Evolutionary conservation across 1,140 invertebrate species (phyloP), one percentile per base, ranked within the genome.

Genomic region (Venustaconcha ellipsiformis): DNA sequence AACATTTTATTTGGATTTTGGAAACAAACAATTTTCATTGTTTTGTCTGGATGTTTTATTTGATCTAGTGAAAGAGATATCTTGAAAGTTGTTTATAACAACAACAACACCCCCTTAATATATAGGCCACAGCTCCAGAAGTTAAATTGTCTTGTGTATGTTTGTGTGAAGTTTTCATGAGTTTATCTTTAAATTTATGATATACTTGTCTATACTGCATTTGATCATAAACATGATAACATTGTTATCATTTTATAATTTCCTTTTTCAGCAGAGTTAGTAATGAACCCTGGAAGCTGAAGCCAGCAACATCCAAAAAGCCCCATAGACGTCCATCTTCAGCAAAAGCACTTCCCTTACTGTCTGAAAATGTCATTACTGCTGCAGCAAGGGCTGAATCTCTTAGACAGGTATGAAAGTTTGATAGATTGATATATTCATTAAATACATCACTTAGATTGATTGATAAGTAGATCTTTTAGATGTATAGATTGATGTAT

Each of bases 271-370:
- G 87, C 66, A 86, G 86, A 83, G 78, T 88, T 0, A 85, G 84
- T 64, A 86, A 85, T 82, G 87, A 88, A 59, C 85, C 85, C n/a
- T 87, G 85, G 86, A 87, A 84, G 57, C 62, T 83, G 59, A 85
- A 83, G 59, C 57, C 70, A 14, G 71, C 68, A 14, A 67, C 73
- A 15, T 74, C 72, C 18, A 83, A 82, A 60, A 81, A 80, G 69
- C 76, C 78, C 5, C 67, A 76, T 0, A 80, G 84, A 18, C 78
- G 86, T 67, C 86, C 87, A 55, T 73, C 82, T 8, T 85, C 85
- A 37, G 83, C 87, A 12, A 88, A 87, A 67, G 85, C 86, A 66
- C 67, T 88, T 57, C 76, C 80, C 6, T 78, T 79, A 8, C 57
- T 88, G n/a, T 67, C 80, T 30, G 84, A 87, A 26, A 65, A 74